These are phyloP conservation scores for Grus americana DNA, from an alignment of 2,113 vertebrate species.

Conservation along the genomic window DNA sequence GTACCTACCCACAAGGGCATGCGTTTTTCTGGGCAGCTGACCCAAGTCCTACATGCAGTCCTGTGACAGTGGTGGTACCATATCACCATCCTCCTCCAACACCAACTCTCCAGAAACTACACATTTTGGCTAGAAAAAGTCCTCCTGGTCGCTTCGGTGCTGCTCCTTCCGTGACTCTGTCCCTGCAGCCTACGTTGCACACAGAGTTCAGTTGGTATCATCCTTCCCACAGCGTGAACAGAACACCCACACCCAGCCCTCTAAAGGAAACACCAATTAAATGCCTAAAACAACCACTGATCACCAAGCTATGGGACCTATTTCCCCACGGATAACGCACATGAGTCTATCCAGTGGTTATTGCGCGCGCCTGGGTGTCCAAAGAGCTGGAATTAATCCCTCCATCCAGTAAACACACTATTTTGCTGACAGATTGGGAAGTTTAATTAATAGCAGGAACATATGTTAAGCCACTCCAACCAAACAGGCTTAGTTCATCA, in stretches of 20 bases:
- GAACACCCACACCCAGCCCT: neutral
- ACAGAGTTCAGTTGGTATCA: too few relatives aligned
- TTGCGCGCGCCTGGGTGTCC: rapidly evolving
- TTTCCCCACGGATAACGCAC: neutral
- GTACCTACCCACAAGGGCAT: too few relatives aligned
- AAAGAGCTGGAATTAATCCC: neutral
- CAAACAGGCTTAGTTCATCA: neutral
- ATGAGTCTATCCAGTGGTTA: neutral
- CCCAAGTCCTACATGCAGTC: rapidly evolving
- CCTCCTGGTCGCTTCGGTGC: neutral
- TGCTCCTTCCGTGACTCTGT: neutral
- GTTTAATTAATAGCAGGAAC: neutral
- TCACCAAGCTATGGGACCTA: neutral
- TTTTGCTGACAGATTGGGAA: neutral
- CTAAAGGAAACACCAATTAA: neutral
- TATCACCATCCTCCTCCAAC: neutral
- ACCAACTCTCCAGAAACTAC: neutral
- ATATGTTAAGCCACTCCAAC: neutral
- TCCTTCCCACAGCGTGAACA: neutral
- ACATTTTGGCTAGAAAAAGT: neutral
- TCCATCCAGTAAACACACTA: neutral
- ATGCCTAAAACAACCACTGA: neutral
- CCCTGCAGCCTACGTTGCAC: neutral
- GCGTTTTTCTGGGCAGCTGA: neutral
- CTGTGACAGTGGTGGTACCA: rapidly evolving